A percentile compares a stretch with the other conserved stretches of the same genome.
Evolutionary conservation across 1,140 invertebrate species (phyloP).

Genomic region (Ooceraea biroi): DNA sequence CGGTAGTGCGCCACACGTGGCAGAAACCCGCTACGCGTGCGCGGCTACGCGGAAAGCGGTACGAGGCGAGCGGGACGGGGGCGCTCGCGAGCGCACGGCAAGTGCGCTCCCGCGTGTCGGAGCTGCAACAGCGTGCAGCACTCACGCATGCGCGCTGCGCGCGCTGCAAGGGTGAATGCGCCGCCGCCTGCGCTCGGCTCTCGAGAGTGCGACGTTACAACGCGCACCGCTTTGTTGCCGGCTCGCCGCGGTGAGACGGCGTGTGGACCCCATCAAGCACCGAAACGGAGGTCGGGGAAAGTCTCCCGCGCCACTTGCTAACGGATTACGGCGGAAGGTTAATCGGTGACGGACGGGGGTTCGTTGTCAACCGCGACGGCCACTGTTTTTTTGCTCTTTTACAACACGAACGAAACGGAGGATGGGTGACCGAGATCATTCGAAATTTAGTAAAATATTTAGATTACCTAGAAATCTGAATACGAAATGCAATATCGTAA

Average conservation of each 20-base stretch:
- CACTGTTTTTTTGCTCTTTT: not conserved
- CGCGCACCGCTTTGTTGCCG: conserved; percentile 65
- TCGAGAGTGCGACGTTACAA: conserved; percentile 66
- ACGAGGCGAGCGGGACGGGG: conserved; percentile 36
- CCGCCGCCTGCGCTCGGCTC: conserved; percentile 67
- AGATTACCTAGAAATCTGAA: too few relatives aligned
- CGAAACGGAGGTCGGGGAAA: conserved; percentile 43
- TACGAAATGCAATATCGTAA: too few relatives aligned
- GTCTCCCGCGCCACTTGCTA: conserved; percentile 56
- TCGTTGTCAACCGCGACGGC: conserved; percentile 33
- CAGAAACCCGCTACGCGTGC: conserved; percentile 65
- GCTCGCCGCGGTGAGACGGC: conserved; percentile 1
- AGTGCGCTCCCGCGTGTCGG: conserved; percentile 67
- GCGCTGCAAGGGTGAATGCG: conserved; percentile 68
- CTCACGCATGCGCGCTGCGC: conserved; percentile 68
- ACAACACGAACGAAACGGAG: not conserved
- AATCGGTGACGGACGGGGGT: conserved; percentile 45
- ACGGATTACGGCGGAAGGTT: conserved; percentile 61
- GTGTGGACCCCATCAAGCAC: conserved; percentile 62
- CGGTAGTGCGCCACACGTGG: conserved; percentile 76
- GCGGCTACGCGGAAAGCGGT: not conserved
- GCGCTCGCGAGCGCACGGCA: conserved; percentile 52
- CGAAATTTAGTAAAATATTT: too few relatives aligned
- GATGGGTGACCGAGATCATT: conserved; percentile 1
- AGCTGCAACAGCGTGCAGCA: conserved; percentile 33